Evolutionary conservation across 2,797 vertebrate genomes (phyloP), one percentile per base, ranked within the genome.

Genomic region (Brachyalestes nurse): DNA sequence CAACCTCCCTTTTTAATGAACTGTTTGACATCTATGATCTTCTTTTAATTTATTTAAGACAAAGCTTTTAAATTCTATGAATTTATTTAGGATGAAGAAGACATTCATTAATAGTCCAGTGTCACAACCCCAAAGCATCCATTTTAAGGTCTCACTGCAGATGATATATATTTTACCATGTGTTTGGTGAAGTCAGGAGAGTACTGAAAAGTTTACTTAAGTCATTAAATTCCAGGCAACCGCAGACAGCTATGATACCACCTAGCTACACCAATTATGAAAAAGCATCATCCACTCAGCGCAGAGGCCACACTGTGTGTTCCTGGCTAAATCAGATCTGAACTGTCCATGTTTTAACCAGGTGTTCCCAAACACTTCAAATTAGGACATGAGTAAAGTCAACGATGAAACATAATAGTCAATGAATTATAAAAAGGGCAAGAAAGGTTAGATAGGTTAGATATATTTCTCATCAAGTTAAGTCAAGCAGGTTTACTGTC

Each of bases 211-310:
- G 77, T 17, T 61, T 23, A 7, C 40, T 71, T 49, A 49, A 13
- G n/a, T 42, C 53, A 16, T 40, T 40, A 7, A 62, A 57, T 55
- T 21, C 10, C 3, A 0, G 10, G 47, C 7, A 19, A 67, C n/a
- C 47, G 19, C n/a, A 55, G 67, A 66, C 7, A n/a, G 57, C 38
- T 16, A 10, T 58, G 45, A 71, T 62, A 51, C 34, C 45, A 28
- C 51, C 61, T n/a, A n/a, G n/a, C n/a, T 53, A 57, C 66, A 60
- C 61, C 69, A 71, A 23, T 67, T 13, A 67, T 53, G 72, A 55
- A 67, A 53, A 19, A 72, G 58, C 65, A 57, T 69, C 38, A 75
- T 78, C 65, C 72, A 38, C 61, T 79, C 77, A 75, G 49, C 19
- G 49, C 16, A 13, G 9, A 4, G n/a, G 14, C 55, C 8, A 6